Evolutionary conservation across 1,140 invertebrate genomes (phyloP), one percentile per base, ranked within the genome.

Genomic region (Formica exsecta): DNA sequence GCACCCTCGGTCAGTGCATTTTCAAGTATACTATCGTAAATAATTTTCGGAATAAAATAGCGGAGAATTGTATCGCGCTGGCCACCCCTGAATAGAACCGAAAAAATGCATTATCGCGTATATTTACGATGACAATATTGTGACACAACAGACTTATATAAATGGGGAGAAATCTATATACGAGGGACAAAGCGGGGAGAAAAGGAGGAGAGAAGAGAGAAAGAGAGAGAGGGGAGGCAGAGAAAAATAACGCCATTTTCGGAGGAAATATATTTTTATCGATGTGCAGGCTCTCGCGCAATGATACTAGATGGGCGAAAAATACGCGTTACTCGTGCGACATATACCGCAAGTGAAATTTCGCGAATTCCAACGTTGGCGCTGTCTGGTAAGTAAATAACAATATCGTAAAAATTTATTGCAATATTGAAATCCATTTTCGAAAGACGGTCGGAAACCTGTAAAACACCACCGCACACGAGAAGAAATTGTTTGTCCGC

Each of bases 371-470:
- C 41, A 19, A 25, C n/a, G 59, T 25, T 22, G 11, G 16, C 32
- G 32, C 3, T 16, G 29, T 1, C 16, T 62, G 25, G 22, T 68
- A 59, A 68, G 22, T 75, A 85, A 86, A 85, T 76, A 87, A 85
- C 71, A 76, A 87, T 85, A 87, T 85, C 86, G 64, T 87, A 87
- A 87, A 87, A 86, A 22, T 86, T 85, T 75, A 87, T 85, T 29
- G 71, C 70, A 59, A 70, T 77, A 85, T 66, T 85, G 54, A 68
- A 87, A 86, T 87, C 64, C 22, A 76, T 85, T 85, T 70, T 32
- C 48, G 48, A 51, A 54, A 85, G 48, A 61, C 48, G 8, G 54
- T 41, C 22, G 16, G 29, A 3, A 9, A 38, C 16, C 29, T 44
- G 41, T 1, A 22, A 16, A 36, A 32, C 70, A 32, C 25, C 62